Base-by-base conservation (phyloP, 2,888 invertebrate genomes). In the Tyria jacobaeae region DNA sequence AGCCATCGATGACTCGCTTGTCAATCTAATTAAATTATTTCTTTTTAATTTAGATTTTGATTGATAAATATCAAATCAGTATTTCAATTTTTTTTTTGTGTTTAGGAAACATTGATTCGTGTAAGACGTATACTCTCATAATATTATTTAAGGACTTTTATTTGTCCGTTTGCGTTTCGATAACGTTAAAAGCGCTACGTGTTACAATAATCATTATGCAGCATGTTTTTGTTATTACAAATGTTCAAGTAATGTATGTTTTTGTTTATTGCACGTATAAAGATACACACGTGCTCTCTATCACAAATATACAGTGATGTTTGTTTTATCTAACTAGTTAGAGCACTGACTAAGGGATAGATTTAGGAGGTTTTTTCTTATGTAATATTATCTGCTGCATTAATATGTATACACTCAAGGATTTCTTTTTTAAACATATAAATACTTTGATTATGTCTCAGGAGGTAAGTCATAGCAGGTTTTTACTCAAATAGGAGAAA, bases 221-320 rank as follows among this genome's bases (percentile, higher is more conserved):
- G 75, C 76, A 37, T 14, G 55, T 59, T 77, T 64, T 63, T 69
- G 65, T 66, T 76, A 66, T 71, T 54, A 62, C 31, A 48, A 59
- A 27, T 54, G 50, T 50, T 35, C 60, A 25, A 56, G n/a, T 55
- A 51, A 64, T 65, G 37, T 9, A 55, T 75, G 62, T 77, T 75
- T 64, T 70, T 77, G 64, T 72, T 76, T 70, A 60, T 62, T 57
- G 65, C 76, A 76, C 76, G 76, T 76, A 62, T 56, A 61, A 61
- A 70, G 55, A 65, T 53, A 41, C 57, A 70, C 68, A 66, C 62
- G 70, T 68, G 64, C 57, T 71, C n/a, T 4, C 9, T 25, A 41
- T 34, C 37, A 53, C n/a, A 34, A 54, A 51, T 44, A 44, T 3
- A 41, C 10, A 17, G 12, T 21, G 44, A 44, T 21, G 44, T 44